Percentiles rank a stretch among this genome's conserved stretches.
phyloP scores from a whole-genome alignment of 1,140 invertebrate species.

The Lepidotrigona ventralis region DNA sequence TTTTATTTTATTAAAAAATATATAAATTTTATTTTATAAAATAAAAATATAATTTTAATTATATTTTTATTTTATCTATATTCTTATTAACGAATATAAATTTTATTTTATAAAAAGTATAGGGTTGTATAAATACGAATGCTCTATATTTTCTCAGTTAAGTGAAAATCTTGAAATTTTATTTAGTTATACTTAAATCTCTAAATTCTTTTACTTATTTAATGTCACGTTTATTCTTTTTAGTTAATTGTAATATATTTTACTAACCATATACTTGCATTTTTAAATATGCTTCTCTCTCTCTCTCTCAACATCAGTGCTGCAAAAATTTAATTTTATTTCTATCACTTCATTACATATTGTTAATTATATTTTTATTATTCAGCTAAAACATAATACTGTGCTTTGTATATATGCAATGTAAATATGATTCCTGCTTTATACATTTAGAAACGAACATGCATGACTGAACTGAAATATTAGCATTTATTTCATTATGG shows the following conservation, averaged over 20 bases:
- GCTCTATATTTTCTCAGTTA: not conserved
- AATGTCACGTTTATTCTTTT: not conserved
- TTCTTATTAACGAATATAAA: not conserved
- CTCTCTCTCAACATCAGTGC: conserved; percentile 58
- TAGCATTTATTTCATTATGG: not conserved
- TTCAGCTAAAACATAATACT: not conserved
- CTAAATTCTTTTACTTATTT: not conserved
- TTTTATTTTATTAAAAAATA: too few relatives aligned
- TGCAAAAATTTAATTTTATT: not conserved
- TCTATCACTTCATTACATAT: not conserved
- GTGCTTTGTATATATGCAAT: not conserved
- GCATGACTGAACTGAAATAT: not conserved
- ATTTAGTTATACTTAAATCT: not conserved
- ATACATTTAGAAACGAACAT: conserved; percentile 17
- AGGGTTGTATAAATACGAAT: not conserved
- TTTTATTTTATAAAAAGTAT: not conserved
- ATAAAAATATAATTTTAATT: too few relatives aligned
- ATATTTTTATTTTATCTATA: too few relatives aligned
- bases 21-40: too few relatives aligned
- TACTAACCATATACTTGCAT: not conserved
- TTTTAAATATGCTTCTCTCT: not conserved
- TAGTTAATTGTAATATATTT: not conserved
- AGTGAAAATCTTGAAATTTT: conserved; percentile 7
- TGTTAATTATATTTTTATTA: not conserved
- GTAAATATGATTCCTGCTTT: not conserved